Conservation (phyloP, 2,113 vertebrate genomes). For the Nannospalax galili region DNA sequence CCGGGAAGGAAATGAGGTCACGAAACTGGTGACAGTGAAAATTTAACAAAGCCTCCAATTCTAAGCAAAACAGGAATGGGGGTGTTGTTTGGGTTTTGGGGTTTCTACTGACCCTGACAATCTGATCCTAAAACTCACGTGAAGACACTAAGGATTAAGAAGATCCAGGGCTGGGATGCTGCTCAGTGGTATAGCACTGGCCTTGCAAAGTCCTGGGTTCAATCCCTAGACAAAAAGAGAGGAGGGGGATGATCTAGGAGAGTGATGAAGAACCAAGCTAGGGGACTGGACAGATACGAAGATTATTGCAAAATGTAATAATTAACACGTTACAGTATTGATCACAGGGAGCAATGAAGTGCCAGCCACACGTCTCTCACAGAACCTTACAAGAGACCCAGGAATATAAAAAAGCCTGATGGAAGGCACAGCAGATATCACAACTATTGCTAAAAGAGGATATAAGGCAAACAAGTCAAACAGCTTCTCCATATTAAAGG, state of each 20-base stretch:
- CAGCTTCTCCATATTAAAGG: neutral
- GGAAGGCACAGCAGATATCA: neutral
- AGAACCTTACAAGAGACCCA: neutral
- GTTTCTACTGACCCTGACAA: slow-evolving; percentile 50
- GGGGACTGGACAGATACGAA: neutral
- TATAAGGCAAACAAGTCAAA: neutral
- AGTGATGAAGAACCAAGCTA: neutral
- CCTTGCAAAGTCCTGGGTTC: neutral
- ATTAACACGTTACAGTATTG: neutral
- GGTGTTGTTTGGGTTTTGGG: neutral
- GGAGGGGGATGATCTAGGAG: neutral
- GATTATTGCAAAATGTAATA: neutral
- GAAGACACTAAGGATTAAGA: slow-evolving; percentile 29
- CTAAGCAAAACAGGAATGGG: slow-evolving; percentile 29
- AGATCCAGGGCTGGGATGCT: neutral
- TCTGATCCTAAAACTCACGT: slow-evolving; percentile 30
- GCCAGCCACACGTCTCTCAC: neutral
- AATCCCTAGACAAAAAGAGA: neutral
- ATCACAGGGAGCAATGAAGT: neutral
- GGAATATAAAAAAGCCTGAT: neutral
- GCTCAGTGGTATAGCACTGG: neutral
- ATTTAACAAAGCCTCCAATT: neutral
- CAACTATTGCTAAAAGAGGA: neutral
- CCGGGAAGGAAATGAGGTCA: slow-evolving; percentile 57
- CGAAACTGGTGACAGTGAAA: neutral